Conservation (phyloP, 2,888 invertebrate species). For the Conops quadrifasciatus region DNA sequence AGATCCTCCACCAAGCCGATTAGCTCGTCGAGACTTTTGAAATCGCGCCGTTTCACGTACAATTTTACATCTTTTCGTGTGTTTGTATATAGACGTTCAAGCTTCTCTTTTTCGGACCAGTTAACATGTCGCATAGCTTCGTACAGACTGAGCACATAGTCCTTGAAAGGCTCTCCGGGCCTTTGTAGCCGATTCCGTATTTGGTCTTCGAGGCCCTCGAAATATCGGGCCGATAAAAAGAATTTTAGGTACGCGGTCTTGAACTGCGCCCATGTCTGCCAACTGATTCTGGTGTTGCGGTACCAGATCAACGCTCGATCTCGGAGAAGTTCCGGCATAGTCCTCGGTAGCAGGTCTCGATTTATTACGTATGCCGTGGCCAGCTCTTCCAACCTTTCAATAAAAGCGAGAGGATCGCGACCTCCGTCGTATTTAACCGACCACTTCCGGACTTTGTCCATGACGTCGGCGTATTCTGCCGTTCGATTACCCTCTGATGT, state of each 20-base stretch:
- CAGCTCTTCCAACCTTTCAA: conserved; percentile 3
- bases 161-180: background rate
- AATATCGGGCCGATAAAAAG: background rate
- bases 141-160: background rate
- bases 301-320: conserved; percentile 3
- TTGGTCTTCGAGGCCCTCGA: conserved; percentile 5
- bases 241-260: conserved; percentile 3
- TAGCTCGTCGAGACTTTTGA: background rate
- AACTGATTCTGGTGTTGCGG: background rate
- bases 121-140: background rate
- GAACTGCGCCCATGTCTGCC: background rate
- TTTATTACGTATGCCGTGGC: background rate
- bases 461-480: too few species aligned
- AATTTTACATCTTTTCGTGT: background rate
- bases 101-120: background rate
- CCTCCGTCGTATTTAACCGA: background rate
- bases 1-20: background rate
- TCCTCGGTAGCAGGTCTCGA: background rate
- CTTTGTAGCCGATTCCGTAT: background rate
- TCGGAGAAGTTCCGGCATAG: background rate
- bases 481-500: too few species aligned
- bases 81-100: background rate
- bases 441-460: conserved; percentile 1
- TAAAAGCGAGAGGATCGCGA: background rate
- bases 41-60: conserved; percentile 3